Base-by-base conservation (phyloP, 1,140 invertebrate genomes). In the Zaprionus taronus region DNA sequence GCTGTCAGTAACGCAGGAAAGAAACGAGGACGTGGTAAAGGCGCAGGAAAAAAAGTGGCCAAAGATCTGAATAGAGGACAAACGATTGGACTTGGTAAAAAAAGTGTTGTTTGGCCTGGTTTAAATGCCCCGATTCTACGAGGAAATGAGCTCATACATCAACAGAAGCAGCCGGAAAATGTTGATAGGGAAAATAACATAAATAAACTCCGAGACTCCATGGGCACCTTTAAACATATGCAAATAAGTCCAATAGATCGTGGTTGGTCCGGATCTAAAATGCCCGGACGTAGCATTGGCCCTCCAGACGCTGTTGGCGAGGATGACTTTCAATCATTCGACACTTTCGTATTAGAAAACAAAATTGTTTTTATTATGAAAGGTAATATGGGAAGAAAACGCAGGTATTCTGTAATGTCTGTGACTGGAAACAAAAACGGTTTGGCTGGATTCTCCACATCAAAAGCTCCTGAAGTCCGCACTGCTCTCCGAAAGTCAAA, bases 1-100 rank as follows among this genome's bases (percentile, higher is more conserved):
- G 96, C 96, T 84, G 98, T 99, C 1, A 99, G 98, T 95, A 99
- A 98, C 95, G 97, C 98, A 79, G 99, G 99, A 72, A 96, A 94
- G 83, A 98, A 98, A 92, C 95, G 98, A 94, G 99, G 99, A 69
- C 95, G 99, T 94, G 98, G 95, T n/a, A 98, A 95, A 93, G 96
- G 96, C 62, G 93, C 95, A 28, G 95, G 96, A 12, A 95, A 94
- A 72, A 96, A 95, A 86, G 93, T 95, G 17, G 94, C 95, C 14
- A 97, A 96, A 91, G 96, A 99, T 94, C 94, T 99, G 31, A 99
- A 99, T 92, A 95, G 93, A 81, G 98, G 98, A 1, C 98, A 99
- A 94, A 85, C 95, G 2, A 96, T 99, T 91, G 99, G 99, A 56
- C 91, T 95, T 14, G 98, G 98, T 93, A 97, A 96, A 93, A 94